These are phyloP conservation scores for Melipona beecheii DNA, from an alignment of 2,888 invertebrate species.

Conservation along the genomic window DNA sequence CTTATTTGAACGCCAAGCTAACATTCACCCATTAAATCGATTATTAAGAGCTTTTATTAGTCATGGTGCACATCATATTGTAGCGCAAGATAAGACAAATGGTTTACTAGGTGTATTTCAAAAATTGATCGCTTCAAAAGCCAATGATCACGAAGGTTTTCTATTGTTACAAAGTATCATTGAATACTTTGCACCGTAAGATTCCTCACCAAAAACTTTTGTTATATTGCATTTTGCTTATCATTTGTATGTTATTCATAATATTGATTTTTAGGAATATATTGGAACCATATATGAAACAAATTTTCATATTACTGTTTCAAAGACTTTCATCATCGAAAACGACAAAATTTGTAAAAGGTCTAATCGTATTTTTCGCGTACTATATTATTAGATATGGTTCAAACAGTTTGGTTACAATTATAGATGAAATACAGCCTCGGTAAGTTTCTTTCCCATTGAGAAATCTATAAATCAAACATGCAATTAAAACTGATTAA, in stretches of 20 bases:
- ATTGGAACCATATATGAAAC: slow-evolving; percentile 91
- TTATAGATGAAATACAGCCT: slow-evolving; percentile 94
- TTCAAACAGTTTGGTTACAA: slow-evolving; percentile 89
- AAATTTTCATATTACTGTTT: slow-evolving; percentile 96
- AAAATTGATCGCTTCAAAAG: slow-evolving; percentile 97
- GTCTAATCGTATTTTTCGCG: slow-evolving; percentile 95
- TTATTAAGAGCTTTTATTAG: slow-evolving; percentile 94
- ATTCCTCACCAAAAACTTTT: slow-evolving; percentile 63
- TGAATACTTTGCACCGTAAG: slow-evolving; percentile 92
- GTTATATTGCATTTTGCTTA: neutral
- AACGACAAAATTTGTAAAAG: slow-evolving; percentile 97
- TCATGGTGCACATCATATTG: slow-evolving; percentile 89
- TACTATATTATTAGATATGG: slow-evolving; percentile 94
- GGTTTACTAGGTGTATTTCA: slow-evolving; percentile 97
- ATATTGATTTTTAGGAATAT: slow-evolving; percentile 86
- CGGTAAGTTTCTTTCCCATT: slow-evolving; percentile 86
- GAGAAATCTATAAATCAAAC: neutral
- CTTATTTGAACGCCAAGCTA: slow-evolving; percentile 97
- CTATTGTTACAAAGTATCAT: slow-evolving; percentile 94
- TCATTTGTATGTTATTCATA: slow-evolving; percentile 26
- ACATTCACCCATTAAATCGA: slow-evolving; percentile 96
- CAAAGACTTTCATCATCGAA: slow-evolving; percentile 96
- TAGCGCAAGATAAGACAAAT: slow-evolving; percentile 89
- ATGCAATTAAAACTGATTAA: neutral
- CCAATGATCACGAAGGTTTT: slow-evolving; percentile 98